Evolutionary conservation across 2,797 vertebrate genomes (phyloP), one percentile per base, ranked within the genome.

Genomic region (Darevskia mixta): DNA sequence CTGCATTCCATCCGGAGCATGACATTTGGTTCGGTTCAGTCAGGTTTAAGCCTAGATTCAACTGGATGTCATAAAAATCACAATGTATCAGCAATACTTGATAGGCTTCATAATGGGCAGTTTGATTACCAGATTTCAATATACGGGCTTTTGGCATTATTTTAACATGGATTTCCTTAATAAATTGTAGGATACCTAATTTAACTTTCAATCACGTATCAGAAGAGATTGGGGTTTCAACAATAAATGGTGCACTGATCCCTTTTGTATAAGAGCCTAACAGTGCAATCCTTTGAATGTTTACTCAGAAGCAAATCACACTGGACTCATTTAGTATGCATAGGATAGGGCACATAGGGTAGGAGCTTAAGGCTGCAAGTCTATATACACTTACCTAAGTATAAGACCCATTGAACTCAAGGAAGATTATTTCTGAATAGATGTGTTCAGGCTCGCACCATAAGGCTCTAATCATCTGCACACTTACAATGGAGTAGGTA

Each of bases 31-130:
- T 71, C 38, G 67, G 81, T 77, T 88, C 77, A 79, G 55, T 27
- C 49, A 15, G 29, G 83, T 86, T 86, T 77, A 49, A 83, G 41
- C 72, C 23, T 82, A 27, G 85, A 88, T 93, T 85, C 0, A 73
- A 77, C 61, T 41, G 64, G 25, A 5, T 64, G 41, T 87, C 83
- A 82, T 86, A 91, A 81, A 18, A 41, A 49, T 23, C 32, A n/a
- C 5, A 18, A 2, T 75, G 86, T 32, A 64, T 89, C 78, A 85
- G 58, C 58, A 86, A 43, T 81, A 86, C 87, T 58, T 86, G 35
- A 78, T 86, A 83, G 27, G 23, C 35, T 69, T 88, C 67, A 38
- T 38, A 18, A 55, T 23, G 45, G 5, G 71, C 25, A 35, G 61
- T 76, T 86, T 87, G 72, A 67, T 79, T 69, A 73, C 49, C 78